Evolutionary conservation across 1,140 invertebrate genomes (phyloP).

Genomic region (Penaeus japonicus): DNA sequence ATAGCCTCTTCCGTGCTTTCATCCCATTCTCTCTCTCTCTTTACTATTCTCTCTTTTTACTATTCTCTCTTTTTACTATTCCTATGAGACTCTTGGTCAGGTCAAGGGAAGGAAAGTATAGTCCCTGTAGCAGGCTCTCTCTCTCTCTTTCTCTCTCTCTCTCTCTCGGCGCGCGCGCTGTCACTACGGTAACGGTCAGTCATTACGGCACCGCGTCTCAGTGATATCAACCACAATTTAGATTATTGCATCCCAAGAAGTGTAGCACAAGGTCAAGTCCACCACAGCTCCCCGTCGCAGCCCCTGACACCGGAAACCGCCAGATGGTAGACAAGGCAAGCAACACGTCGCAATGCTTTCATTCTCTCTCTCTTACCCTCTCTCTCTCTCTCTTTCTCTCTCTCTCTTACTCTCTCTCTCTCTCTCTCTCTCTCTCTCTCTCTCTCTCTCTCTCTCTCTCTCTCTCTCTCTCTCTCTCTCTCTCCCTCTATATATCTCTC

Average conservation of each 20-base stretch:
- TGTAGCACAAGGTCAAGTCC: too few relatives aligned
- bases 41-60: neutral
- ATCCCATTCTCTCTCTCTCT: neutral
- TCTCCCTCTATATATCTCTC: neutral
- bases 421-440: neutral
- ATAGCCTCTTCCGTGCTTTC: neutral
- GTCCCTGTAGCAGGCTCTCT: too few relatives aligned
- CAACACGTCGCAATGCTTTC: neutral
- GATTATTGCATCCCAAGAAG: too few relatives aligned
- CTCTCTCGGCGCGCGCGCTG: too few relatives aligned
- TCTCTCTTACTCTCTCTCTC: neutral
- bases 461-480: neutral
- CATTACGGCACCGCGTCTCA: too few relatives aligned
- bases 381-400: neutral
- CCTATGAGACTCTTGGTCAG: neutral
- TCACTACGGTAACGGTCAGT: too few relatives aligned
- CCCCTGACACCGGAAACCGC: too few relatives aligned
- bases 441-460: conserved; percentile 12
- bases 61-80: neutral
- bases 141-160: too few relatives aligned
- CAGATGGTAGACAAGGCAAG: too few relatives aligned
- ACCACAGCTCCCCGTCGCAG: too few relatives aligned
- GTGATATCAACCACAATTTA: too few relatives aligned
- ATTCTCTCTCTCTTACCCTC: neutral
- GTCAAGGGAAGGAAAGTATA: too few relatives aligned